Percentiles rank a stretch among this genome's conserved stretches.
These are phyloP conservation scores for Astatoreochromis straeleni DNA, from an alignment of 2,113 vertebrate species.

Conservation along the genomic window DNA sequence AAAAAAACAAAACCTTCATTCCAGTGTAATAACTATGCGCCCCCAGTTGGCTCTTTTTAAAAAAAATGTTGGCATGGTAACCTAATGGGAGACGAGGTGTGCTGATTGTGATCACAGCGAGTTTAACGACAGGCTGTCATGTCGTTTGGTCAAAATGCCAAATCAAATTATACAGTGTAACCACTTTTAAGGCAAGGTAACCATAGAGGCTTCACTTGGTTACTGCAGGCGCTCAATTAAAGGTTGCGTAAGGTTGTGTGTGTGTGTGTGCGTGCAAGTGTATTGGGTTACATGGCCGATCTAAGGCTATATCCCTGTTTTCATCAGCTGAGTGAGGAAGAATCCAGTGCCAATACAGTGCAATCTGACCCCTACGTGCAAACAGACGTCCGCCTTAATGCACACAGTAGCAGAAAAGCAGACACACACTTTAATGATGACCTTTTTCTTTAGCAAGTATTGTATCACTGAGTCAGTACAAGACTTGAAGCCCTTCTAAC, in stretches of 20 bases:
- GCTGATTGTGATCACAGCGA: background rate
- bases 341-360: conserved; percentile 13
- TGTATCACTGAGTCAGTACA: background rate
- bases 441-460: background rate
- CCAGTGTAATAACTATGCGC: background rate
- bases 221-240: background rate
- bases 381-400: background rate
- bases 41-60: background rate
- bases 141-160: background rate
- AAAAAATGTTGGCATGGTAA: background rate
- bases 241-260: conserved; percentile 16
- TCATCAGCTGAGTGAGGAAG: conserved; percentile 57
- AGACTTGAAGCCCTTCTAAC: background rate
- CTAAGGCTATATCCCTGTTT: conserved; percentile 33
- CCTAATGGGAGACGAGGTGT: background rate
- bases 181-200: conserved; percentile 15
- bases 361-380: conserved; percentile 33
- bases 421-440: background rate
- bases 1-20: background rate
- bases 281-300: conserved; percentile 50
- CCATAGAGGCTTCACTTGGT: background rate
- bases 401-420: background rate
- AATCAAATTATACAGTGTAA: conserved; percentile 12
- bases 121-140: background rate
- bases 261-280: background rate